Percentiles rank a stretch among this genome's conserved stretches.
Conservation (phyloP, 92 coral and sea anemone species). For the Nematostella vectensis region DNA sequence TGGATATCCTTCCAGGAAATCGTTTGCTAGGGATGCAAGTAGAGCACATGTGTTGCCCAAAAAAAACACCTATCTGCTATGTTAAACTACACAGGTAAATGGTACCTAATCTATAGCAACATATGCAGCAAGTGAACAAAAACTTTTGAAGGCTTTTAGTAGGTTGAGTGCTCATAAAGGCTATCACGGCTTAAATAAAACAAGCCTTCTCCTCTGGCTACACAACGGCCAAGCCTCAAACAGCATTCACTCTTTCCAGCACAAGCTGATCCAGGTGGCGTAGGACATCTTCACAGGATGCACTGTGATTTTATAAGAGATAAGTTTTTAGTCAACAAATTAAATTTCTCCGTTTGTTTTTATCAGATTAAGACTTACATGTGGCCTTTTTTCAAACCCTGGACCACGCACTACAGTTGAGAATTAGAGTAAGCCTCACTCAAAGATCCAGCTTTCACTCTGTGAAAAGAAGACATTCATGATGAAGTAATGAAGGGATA, state of each 20-base stretch:
- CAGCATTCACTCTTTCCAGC: not conserved
- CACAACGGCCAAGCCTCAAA: not conserved
- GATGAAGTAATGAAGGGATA: not conserved
- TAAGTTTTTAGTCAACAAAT: too few relatives aligned
- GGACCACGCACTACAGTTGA: too few relatives aligned
- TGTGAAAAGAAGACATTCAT: slow-evolving; percentile 16
- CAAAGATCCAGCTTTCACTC: slow-evolving; percentile 13
- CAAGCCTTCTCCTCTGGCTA: slow-evolving; percentile 1
- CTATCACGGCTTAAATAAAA: not conserved
- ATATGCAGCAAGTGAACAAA: slow-evolving; percentile 2
- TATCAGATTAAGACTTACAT: too few relatives aligned
- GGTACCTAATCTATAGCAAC: not conserved
- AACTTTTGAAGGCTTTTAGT: not conserved
- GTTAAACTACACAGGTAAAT: not conserved
- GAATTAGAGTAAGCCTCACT: too few relatives aligned
- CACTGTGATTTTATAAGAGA: not conserved
- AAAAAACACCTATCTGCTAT: not conserved
- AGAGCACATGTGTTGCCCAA: slow-evolving; percentile 2
- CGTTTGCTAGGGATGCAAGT: not conserved
- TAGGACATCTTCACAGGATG: slow-evolving; percentile 1
- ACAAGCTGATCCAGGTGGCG: not conserved
- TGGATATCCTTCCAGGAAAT: not conserved
- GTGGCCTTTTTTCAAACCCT: too few relatives aligned
- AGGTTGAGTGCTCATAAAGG: slow-evolving; percentile 1
- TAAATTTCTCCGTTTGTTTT: too few relatives aligned